Base-by-base conservation (phyloP, 2,888 invertebrate genomes). In the Apotomis turbidana region DNA sequence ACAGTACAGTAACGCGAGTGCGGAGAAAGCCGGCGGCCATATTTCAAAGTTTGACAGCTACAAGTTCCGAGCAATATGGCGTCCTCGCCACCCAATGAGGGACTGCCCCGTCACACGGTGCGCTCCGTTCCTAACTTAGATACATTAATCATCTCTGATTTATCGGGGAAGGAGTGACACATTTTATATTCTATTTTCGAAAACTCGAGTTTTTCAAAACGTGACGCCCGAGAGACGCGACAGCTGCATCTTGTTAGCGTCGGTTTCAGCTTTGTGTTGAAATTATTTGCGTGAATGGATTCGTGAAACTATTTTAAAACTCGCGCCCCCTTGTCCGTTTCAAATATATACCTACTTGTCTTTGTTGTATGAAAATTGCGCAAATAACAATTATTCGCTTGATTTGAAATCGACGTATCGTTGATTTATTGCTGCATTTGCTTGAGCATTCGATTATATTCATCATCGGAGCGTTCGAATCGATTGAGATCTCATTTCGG, bases 131-230 rank as follows among this genome's bases (percentile, higher is more conserved):
- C 87, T 86, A 85, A 87, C 87, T 89, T 85, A 84, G 84, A 81
- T 82, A 87, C 93, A 92, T 93, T 92, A 89, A 93, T 93, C 93
- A 92, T 89, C 82, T 77, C 85, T 91, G 93, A 93, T 93, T 92
- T 93, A 93, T 91, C 85, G 85, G 80, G 84, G 89, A 90, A 93
- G 90, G 92, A 91, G 92, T 93, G 93, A 93, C 93, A 93, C 89
- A 91, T 91, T 91, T 91, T 91, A 91, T 92, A 90, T 90, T 92
- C 93, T 93, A 93, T 93, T 93, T 92, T 91, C 87, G 92, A 91
- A 91, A 92, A 89, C 88, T 85, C 84, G 87, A 87, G 87, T 92
- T 93, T 92, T 93, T 92, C 92, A 91, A 91, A 92, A 90, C 89
- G 90, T 87, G 85, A 75, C 85, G 83, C 84, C 86, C 79, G 83